These are phyloP conservation scores for Thysanoteuthis rhombus DNA, from an alignment of 2,888 invertebrate species.

Conservation along the genomic window DNA sequence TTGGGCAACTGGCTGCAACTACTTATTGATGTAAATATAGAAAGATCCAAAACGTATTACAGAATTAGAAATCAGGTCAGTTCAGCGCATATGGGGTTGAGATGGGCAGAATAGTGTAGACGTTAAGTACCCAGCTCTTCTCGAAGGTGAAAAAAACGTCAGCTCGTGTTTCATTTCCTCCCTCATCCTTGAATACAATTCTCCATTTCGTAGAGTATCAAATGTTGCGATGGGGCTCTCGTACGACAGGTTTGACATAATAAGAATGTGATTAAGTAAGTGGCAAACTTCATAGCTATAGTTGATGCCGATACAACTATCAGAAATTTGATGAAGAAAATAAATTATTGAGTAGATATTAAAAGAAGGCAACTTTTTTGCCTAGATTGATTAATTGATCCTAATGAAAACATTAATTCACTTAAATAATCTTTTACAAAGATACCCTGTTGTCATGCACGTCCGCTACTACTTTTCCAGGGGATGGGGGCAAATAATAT, in stretches of 20 bases:
- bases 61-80: not conserved
- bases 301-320: not conserved
- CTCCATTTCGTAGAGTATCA: not conserved
- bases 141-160: not conserved
- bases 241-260: not conserved
- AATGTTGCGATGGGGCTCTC: not conserved
- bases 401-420: no score
- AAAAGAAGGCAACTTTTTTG: no score
- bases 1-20: not conserved
- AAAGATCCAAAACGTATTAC: not conserved
- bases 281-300: not conserved
- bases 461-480: no score
- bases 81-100: not conserved
- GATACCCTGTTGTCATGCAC: no score
- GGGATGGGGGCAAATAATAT: no score
- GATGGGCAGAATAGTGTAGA: not conserved
- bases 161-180: not conserved
- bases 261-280: not conserved
- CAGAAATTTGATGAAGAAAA: not conserved
- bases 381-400: no score
- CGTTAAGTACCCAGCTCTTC: not conserved
- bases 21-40: not conserved
- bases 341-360: no score
- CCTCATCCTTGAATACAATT: not conserved
- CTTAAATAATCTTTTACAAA: no score